Conservation (phyloP, 1,140 invertebrate species). For the Meteorus sp. region DNA sequence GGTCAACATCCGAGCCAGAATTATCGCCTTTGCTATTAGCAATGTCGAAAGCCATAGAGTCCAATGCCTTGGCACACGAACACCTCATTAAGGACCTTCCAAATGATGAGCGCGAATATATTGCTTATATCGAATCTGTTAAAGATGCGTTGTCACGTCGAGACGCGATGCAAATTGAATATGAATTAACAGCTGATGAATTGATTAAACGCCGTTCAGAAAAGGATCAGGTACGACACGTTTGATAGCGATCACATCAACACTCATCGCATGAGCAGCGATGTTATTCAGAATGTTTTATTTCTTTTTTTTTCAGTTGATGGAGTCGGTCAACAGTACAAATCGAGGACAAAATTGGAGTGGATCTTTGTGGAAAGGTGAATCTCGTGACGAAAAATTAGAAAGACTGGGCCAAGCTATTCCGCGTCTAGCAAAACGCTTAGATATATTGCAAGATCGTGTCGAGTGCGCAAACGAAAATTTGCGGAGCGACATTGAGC, state of each 20-base stretch:
- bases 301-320: conserved; percentile 38
- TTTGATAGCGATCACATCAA: not conserved
- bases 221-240: conserved; percentile 63
- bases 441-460: conserved; percentile 66
- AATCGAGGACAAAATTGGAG: conserved; percentile 47
- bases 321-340: conserved; percentile 38
- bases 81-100: conserved; percentile 57
- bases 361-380: conserved; percentile 63
- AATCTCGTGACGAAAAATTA: conserved; percentile 62
- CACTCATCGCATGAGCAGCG: not conserved
- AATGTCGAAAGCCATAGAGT: conserved; percentile 59
- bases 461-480: conserved; percentile 74
- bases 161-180: conserved; percentile 71
- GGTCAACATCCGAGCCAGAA: conserved; percentile 62
- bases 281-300: conserved; percentile 17
- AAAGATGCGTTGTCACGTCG: conserved; percentile 69
- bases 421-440: conserved; percentile 61
- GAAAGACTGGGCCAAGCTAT: conserved; percentile 61
- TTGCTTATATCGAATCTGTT: conserved; percentile 70
- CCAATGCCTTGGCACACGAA: conserved; percentile 58
- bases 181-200: conserved; percentile 70
- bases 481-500: conserved; percentile 70
- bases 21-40: conserved; percentile 56
- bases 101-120: conserved; percentile 69
- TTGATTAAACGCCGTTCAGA: conserved; percentile 66